Evolutionary conservation across 2,113 vertebrate species (phyloP).

Genomic region (Zosterops lateralis): DNA sequence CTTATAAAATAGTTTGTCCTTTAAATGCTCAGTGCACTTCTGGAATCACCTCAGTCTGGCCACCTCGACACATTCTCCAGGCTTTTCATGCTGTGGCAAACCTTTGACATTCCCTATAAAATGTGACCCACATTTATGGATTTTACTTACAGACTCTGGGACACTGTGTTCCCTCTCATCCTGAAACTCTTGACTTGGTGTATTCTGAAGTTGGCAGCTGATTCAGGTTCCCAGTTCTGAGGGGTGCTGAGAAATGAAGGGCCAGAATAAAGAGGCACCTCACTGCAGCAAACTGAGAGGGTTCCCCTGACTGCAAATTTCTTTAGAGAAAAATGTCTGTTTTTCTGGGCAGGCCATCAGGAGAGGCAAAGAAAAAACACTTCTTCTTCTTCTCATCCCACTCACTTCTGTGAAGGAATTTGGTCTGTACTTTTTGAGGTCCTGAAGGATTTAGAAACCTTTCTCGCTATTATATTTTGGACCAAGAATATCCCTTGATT

Average conservation of each 20-base stretch:
- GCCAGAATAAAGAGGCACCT: neutral
- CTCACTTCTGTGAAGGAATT: constrained; percentile 5
- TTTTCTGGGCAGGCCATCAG: neutral
- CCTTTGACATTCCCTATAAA: neutral
- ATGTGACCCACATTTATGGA: neutral
- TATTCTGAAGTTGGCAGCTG: neutral
- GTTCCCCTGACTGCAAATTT: neutral
- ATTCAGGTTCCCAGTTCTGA: neutral
- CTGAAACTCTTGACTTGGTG: neutral
- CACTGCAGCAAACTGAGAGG: neutral
- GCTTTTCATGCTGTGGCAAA: neutral
- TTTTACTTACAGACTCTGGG: neutral
- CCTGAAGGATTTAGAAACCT: constrained; percentile 13
- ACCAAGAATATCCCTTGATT: neutral
- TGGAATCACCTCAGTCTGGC: neutral
- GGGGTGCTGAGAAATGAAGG: neutral
- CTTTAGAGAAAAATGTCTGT: neutral
- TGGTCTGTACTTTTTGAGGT: neutral
- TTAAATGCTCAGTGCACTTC: neutral
- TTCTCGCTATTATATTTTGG: neutral
- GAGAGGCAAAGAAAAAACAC: neutral
- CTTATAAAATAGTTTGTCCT: neutral
- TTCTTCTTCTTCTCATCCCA: neutral
- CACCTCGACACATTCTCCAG: rapidly evolving
- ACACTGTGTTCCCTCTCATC: neutral